Evolutionary conservation across 2,113 vertebrate species (phyloP), one percentile per base, ranked within the genome.

Genomic region (Camelus dromedarius): DNA sequence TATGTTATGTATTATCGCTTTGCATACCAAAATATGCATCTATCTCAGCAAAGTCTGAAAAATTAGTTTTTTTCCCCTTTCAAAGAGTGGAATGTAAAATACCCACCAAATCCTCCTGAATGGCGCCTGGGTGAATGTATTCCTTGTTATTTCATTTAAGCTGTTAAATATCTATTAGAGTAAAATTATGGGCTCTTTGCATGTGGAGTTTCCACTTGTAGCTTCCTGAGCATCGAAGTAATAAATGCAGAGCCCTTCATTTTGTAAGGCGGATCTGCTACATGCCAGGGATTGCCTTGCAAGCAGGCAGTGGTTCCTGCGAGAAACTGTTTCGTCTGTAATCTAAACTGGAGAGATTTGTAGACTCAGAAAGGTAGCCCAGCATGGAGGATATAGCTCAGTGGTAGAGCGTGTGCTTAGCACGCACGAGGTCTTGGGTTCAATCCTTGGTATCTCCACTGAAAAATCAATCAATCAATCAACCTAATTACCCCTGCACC

Each of bases 91-190:
- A 97, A 97, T 97, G 97, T 92, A 92, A 97, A 97, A 89, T 91
- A 95, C 89, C 96, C 91, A 94, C 94, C 64, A 79, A 90, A 83
- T 90, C 93, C 64, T 94, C 82, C 93, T 91, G 94, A 77, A 95
- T 91, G 94, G 97, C 89, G 86, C 96, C 97, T 86, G 93, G 62
- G 58, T 96, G 76, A 98, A 92, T 91, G 48, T 83, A 69, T 82
- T 94, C 86, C 95, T 97, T 97, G 96, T 98, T 96, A 95, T 96
- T 98, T 94, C 26, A 67, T 93, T n/a, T 96, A 97, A 97, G 97
- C 96, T 97, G 79, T 89, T 98, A 97, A 97, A 96, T 97, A 96
- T 96, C 97, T 96, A 98, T 90, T 94, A 88, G 93, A 75, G 83
- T 75, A 91, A 97, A 98, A 96, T 98, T 91, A 97, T 93, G 96